A percentile compares a stretch with the other conserved stretches of the same genome.
These are phyloP conservation scores for Schizothorax lantsangensis DNA, from an alignment of 2,797 vertebrate species.

Conservation along the genomic window DNA sequence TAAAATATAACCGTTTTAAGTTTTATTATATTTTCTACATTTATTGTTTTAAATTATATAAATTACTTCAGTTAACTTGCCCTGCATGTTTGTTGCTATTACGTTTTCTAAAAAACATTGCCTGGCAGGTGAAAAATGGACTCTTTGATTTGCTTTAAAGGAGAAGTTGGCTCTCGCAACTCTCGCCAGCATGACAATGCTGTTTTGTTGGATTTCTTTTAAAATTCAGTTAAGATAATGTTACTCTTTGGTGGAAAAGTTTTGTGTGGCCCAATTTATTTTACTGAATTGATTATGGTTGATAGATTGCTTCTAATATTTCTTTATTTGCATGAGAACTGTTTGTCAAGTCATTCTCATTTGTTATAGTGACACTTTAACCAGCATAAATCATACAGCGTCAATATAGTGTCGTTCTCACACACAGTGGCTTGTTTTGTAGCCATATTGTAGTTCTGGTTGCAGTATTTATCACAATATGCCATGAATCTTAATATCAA, in stretches of 20 bases:
- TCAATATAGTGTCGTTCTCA: not conserved
- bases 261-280: not conserved
- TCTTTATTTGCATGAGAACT: not conserved
- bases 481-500: not conserved
- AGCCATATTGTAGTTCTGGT: not conserved
- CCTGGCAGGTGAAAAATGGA: not conserved
- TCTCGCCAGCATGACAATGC: not conserved
- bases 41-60: not conserved
- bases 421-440: not conserved
- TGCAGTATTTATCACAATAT: conserved; percentile 47
- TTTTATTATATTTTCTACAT: not conserved
- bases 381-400: not conserved
- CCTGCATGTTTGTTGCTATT: not conserved
- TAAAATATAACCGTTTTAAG: not conserved
- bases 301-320: not conserved
- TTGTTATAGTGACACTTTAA: not conserved
- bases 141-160: not conserved
- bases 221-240: not conserved
- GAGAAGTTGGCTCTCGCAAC: not conserved
- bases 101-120: not conserved
- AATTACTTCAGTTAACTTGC: not conserved
- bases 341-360: conserved; percentile 17
- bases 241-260: not conserved
- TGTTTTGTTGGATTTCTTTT: not conserved
- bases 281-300: not conserved